Evolutionary conservation across 2,113 vertebrate genomes (phyloP).

Genomic region (Sigmodon hispidus): DNA sequence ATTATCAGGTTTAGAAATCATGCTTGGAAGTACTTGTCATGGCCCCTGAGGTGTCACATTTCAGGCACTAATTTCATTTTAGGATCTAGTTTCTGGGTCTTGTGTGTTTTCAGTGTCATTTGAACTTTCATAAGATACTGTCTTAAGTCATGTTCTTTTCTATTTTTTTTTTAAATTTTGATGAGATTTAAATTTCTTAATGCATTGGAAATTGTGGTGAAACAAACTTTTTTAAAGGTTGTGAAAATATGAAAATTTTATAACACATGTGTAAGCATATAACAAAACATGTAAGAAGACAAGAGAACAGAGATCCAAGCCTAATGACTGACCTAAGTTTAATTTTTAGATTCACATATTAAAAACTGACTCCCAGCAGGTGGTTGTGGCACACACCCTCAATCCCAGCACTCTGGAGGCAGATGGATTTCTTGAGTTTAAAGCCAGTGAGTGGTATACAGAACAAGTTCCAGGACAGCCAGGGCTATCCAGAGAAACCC

Average conservation of each 20-base stretch:
- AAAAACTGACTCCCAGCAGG: not conserved
- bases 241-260: not conserved
- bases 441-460: not conserved
- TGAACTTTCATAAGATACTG: not conserved
- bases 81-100: not conserved
- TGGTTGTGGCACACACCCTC: not conserved
- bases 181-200: slow-evolving; percentile 5
- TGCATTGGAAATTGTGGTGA: slow-evolving; percentile 9
- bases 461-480: not conserved
- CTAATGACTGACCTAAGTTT: not conserved
- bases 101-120: not conserved
- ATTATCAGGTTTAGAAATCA: not conserved
- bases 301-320: not conserved
- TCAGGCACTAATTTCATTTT: not conserved
- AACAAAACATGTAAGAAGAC: not conserved
- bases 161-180: not conserved
- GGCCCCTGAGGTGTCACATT: not conserved
- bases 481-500: not conserved
- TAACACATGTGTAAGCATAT: not conserved
- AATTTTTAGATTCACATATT: not conserved
- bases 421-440: not conserved
- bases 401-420: not conserved
- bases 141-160: not conserved
- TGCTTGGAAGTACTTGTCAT: not conserved
- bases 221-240: not conserved